Conservation (phyloP, 2,888 invertebrate genomes). For the Palloptera scutellata region DNA sequence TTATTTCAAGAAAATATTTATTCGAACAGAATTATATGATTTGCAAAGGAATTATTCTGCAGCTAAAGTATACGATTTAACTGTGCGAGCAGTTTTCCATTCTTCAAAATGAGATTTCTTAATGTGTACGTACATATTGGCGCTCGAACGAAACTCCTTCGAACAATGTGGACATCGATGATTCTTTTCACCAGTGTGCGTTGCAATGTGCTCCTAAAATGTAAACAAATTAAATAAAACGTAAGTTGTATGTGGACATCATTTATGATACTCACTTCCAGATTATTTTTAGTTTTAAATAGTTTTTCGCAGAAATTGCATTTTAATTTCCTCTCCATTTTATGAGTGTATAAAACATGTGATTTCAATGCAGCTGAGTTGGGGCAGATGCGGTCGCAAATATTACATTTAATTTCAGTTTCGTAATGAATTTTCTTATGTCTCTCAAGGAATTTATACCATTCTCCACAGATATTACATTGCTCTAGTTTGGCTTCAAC, state of each 20-base stretch:
- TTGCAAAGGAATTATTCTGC: too few relatives aligned
- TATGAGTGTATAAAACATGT: background rate
- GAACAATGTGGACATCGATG: background rate
- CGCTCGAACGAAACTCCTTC: background rate
- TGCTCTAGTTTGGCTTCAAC: conserved; percentile 48
- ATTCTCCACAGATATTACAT: conserved; percentile 47
- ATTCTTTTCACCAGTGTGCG: background rate
- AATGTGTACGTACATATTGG: background rate
- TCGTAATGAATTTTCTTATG: too few relatives aligned
- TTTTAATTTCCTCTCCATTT: background rate
- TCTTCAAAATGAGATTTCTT: background rate
- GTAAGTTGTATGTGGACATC: too few relatives aligned
- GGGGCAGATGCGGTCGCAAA: background rate
- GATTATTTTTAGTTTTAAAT: background rate
- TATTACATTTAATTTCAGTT: background rate
- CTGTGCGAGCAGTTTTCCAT: background rate
- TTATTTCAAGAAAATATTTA: too few relatives aligned
- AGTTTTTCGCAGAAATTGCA: background rate
- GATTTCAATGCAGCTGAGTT: background rate
- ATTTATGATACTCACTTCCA: background rate
- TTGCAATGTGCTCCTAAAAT: background rate
- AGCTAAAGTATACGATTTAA: too few relatives aligned
- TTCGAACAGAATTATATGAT: too few relatives aligned
- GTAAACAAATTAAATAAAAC: too few relatives aligned
- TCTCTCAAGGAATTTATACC: conserved; percentile 40